Evolutionary conservation across 2,888 invertebrate genomes (phyloP).

Genomic region (Agonum fuliginosum): DNA sequence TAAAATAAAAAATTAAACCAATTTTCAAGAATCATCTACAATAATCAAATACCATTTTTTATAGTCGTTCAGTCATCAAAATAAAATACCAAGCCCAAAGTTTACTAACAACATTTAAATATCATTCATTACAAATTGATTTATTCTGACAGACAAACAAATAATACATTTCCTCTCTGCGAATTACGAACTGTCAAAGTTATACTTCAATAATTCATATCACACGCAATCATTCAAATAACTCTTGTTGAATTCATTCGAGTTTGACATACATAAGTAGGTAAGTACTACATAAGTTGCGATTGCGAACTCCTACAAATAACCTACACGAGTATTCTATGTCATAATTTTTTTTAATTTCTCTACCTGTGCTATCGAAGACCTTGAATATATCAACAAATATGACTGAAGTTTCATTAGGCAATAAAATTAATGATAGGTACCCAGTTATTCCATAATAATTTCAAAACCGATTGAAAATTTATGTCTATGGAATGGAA

Average conservation of each 20-base stretch:
- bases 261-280: constrained; percentile 10
- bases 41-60: too few relatives aligned
- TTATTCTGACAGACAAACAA: constrained; percentile 18
- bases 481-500: too few relatives aligned
- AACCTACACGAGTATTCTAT: background rate
- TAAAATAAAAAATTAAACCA: too few relatives aligned
- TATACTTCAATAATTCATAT: constrained; percentile 12
- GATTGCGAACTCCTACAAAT: background rate
- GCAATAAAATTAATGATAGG: constrained; percentile 9
- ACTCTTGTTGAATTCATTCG: background rate
- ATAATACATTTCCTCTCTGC: background rate
- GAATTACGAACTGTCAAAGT: constrained; percentile 22
- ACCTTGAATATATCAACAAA: constrained; percentile 29
- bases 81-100: too few relatives aligned
- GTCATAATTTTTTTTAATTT: constrained; percentile 9
- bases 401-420: background rate
- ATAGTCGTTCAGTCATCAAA: too few relatives aligned
- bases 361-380: background rate
- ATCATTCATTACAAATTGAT: constrained; percentile 3
- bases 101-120: too few relatives aligned
- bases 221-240: background rate
- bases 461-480: too few relatives aligned
- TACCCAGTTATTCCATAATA: too few relatives aligned
- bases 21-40: too few relatives aligned
- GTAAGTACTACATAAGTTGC: too few relatives aligned